Evolutionary conservation across 35 echinoderm and acorn worm genomes (phyloP), one percentile per base, ranked within the genome.

Genomic region (Heliocidaris erythrogramma): DNA sequence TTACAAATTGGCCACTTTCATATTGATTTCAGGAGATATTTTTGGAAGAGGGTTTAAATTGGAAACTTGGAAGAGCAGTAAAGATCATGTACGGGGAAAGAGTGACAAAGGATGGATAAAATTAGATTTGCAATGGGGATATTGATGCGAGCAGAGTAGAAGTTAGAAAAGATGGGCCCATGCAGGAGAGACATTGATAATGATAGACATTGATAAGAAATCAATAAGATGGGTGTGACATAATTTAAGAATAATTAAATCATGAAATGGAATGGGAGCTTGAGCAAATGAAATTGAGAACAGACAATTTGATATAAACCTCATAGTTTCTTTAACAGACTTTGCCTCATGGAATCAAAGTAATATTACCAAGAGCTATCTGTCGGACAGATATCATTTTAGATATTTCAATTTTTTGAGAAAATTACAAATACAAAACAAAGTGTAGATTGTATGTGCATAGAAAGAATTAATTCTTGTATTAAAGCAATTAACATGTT

Each of bases 11-110:
- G 27, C 65, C 65, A 78, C n/a, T 78, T 78, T 78, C 5, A 78
- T 17, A 78, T 78, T 78, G 65, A 78, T 78, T 78, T 21, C 27
- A 78, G 65, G 24, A n/a, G 65, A 78, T n/a, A 78, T 78, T 78
- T 78, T 78, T 17, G 65, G 65, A 78, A 78, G 65, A 78, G 65
- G 65, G 18, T 78, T 78, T 78, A 78, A 78, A 78, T 78, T 78
- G 65, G 65, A 78, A 78, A 78, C 65, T 78, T 78, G 65, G 65
- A 78, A 78, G 18, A 78, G 65, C 65, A 78, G 21, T 78, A 78
- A 78, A 78, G 65, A 78, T 78, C 65, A 78, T 78, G 65, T 78
- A 78, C 7, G 65, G 65, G 65, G 27, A 78, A 78, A 78, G 65
- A 5, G 65, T 78, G 65, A 78, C 65, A 21, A 78, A 24, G 27